A percentile compares a stretch with the other conserved stretches of the same genome.
These are phyloP conservation scores for Unio delphinus DNA, from an alignment of 2,888 invertebrate genomes.

Conservation along the genomic window DNA sequence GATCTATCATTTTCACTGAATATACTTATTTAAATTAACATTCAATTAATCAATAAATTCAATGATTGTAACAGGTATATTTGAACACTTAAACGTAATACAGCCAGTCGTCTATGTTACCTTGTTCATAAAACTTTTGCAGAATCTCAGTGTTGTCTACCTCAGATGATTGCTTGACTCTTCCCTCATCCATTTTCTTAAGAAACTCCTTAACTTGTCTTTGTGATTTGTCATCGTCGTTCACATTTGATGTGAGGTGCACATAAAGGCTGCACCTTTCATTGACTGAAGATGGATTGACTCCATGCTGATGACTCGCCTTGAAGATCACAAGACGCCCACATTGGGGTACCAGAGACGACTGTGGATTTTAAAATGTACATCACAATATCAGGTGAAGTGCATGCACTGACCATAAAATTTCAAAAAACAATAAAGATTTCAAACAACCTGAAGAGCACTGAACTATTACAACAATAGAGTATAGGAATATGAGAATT, in stretches of 20 bases:
- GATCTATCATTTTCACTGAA: too few relatives aligned
- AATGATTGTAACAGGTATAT: too few relatives aligned
- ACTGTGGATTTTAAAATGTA: slow-evolving; percentile 61
- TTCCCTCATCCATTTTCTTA: slow-evolving; percentile 35
- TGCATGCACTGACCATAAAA: neutral
- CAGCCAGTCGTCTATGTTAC: slow-evolving; percentile 17
- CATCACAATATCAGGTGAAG: too few relatives aligned
- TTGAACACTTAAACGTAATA: too few relatives aligned
- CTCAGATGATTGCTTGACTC: slow-evolving; percentile 11
- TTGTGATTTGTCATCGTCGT: slow-evolving; percentile 26
- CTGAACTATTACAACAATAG: too few relatives aligned
- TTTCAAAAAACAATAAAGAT: neutral
- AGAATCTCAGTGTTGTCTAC: slow-evolving; percentile 33
- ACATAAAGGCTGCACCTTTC: slow-evolving; percentile 75
- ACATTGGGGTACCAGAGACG: slow-evolving; percentile 75
- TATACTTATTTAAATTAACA: too few relatives aligned
- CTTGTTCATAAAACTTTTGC: slow-evolving; percentile 45
- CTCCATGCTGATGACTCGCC: slow-evolving; percentile 77
- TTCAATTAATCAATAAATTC: too few relatives aligned
- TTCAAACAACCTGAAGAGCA: too few relatives aligned
- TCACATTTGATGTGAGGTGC: slow-evolving; percentile 31
- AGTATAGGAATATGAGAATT: too few relatives aligned
- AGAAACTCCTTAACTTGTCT: slow-evolving; percentile 32
- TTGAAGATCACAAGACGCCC: slow-evolving; percentile 78
- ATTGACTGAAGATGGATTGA: slow-evolving; percentile 74